phyloP scores from a whole-genome alignment of 1,140 invertebrate genomes.

The Heliconius eleuchia region DNA sequence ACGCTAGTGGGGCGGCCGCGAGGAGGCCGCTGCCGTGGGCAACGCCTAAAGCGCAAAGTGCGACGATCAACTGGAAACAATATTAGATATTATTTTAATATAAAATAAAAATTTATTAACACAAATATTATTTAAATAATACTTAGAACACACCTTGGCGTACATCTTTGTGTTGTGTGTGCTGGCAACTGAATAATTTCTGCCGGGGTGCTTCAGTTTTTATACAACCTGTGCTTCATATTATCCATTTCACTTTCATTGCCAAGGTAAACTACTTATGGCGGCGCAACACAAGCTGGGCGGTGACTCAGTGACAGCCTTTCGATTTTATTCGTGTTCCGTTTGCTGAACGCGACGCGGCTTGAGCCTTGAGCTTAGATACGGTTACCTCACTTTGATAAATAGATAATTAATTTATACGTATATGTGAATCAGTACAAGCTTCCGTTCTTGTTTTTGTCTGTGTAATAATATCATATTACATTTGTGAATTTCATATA shows the following conservation, averaged over 20 bases:
- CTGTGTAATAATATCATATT: not conserved
- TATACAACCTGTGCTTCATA: conserved; percentile 39
- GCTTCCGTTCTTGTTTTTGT: conserved; percentile 1
- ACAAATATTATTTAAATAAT: conserved; percentile 3
- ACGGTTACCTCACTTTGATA: not conserved
- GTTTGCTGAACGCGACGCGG: conserved; percentile 47
- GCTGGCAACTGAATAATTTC: conserved; percentile 79
- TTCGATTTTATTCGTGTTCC: conserved; percentile 71
- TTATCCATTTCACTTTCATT: conserved; percentile 73
- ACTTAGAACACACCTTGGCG: conserved; percentile 68
- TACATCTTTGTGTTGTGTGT: conserved; percentile 74
- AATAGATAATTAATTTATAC: not conserved
- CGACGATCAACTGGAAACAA: conserved; percentile 51
- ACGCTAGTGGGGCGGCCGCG: conserved; percentile 45
- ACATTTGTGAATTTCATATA: too few species aligned
- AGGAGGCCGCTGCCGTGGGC: conserved; percentile 48
- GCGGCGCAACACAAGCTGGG: conserved; percentile 51
- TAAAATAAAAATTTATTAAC: not conserved
- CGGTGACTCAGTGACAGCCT: conserved; percentile 73
- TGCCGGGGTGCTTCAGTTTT: conserved; percentile 46
- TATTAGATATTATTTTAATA: not conserved
- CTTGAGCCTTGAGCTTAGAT: conserved; percentile 14
- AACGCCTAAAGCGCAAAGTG: conserved; percentile 52
- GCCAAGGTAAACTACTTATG: conserved; percentile 67
- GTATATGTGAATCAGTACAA: conserved; percentile 4